Percentiles rank a stretch among this genome's conserved stretches.
phyloP scores from a whole-genome alignment of 2,888 invertebrate genomes.

The Leucophenga montana region DNA sequence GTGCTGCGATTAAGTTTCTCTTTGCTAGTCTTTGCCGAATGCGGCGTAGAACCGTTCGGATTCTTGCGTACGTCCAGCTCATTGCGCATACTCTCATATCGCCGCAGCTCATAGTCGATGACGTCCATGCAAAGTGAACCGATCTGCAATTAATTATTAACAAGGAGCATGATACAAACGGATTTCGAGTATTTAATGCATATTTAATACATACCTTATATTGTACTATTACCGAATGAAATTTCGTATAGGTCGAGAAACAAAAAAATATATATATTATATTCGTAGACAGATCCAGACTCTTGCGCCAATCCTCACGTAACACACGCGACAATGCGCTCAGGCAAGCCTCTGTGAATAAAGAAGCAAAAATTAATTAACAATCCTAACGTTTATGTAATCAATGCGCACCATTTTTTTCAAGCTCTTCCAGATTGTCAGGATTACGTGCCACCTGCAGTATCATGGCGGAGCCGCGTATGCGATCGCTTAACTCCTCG shows the following conservation, averaged over 20 bases:
- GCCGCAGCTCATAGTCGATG: slow-evolving; percentile 93
- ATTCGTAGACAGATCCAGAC: slow-evolving; percentile 95
- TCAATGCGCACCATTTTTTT: slow-evolving; percentile 87
- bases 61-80: slow-evolving; percentile 77
- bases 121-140: slow-evolving; percentile 98
- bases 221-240: slow-evolving; percentile 94
- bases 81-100: slow-evolving; percentile 94
- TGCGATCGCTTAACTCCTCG: slow-evolving; percentile 94
- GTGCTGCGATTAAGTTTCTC: slow-evolving; percentile 70
- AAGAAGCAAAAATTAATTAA: too few relatives aligned
- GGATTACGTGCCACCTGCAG: slow-evolving; percentile 93
- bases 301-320: slow-evolving; percentile 97
- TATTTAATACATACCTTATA: slow-evolving; percentile 81
- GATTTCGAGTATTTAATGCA: not conserved
- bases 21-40: slow-evolving; percentile 69
- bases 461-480: slow-evolving; percentile 92
- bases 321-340: slow-evolving; percentile 96
- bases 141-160: slow-evolving; percentile 76
- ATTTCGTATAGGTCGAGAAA: slow-evolving; percentile 95
- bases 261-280: slow-evolving; percentile 98
- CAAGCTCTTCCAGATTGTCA: slow-evolving; percentile 93
- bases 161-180: not conserved
- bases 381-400: slow-evolving; percentile 1
- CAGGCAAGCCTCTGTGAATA: slow-evolving; percentile 86
- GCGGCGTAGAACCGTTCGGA: slow-evolving; percentile 58